Base-by-base conservation (phyloP, 1,140 invertebrate genomes). In the Heliconius melpomene region DNA sequence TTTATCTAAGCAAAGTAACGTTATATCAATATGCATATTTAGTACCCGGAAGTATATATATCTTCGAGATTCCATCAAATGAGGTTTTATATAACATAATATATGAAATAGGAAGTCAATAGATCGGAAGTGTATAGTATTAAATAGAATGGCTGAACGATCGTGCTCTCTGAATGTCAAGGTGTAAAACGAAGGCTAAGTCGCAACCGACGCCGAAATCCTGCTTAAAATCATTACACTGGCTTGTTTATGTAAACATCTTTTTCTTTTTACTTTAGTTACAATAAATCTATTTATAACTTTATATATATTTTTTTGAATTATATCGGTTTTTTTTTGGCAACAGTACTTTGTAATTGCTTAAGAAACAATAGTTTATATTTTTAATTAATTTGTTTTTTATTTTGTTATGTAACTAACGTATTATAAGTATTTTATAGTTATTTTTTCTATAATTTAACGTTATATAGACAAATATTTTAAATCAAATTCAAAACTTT, bases 121-220 rank as follows among this genome's bases (percentile, higher is more conserved):
- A 85, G 84, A 88, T 92, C 91, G 91, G 91, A 93, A 93, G 91
- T 91, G 83, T 84, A 85, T 79, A 82, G 83, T 87, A 89, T 89
- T 87, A 93, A 93, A 91, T 89, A 86, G 89, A 93, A 92, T 89
- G 89, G 84, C 87, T 89, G 85, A 88, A 86, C 84, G 83, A 82
- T 87, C 86, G 89, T 88, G 90, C 87, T 83, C 74, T 80, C 83
- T 90, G 91, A 93, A 93, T 93, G 92, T 91, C 92, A 93, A 92
- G 92, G 92, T 83, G 80, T 83, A 74, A 76, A 76, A 77, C 82
- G 88, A 88, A 90, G 89, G 89, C 86, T 87, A 80, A 75, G 74
- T 73, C 60, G 78, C 81, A 82, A 79, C 52, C 77, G 74, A 80
- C 77, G 75, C 80, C 84, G 66, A 85, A 87, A 86, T 87, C 85